Evolutionary conservation across 2,113 vertebrate genomes (phyloP).

Genomic region (Talpa occidentalis): DNA sequence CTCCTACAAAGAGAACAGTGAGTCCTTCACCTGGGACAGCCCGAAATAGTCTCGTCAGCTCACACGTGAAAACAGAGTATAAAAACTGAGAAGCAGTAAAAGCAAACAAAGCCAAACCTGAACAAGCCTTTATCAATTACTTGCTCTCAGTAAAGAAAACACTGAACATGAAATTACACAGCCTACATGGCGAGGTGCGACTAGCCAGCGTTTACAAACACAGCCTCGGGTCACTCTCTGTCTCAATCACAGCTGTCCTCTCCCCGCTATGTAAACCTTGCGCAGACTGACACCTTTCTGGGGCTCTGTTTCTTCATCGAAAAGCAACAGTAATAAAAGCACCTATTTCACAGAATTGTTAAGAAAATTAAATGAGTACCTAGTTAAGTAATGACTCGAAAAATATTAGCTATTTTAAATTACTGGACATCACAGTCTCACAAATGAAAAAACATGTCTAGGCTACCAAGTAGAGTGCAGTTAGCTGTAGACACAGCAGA

Average conservation of each 20-base stretch:
- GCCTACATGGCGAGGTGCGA: background rate
- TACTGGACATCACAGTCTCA: background rate
- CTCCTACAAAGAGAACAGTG: slow-evolving; percentile 80
- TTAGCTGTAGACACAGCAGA: background rate
- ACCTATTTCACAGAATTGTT: background rate
- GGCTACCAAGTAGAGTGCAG: background rate
- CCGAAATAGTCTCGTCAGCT: background rate
- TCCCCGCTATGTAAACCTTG: background rate
- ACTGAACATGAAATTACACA: background rate
- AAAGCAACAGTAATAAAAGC: background rate
- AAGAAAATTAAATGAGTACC: background rate
- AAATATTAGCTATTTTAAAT: background rate
- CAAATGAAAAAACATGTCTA: background rate
- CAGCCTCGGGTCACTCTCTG: background rate
- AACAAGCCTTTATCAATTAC: background rate
- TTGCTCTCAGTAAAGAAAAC: background rate
- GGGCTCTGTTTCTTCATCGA: background rate
- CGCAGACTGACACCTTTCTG: background rate
- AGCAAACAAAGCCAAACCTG: background rate
- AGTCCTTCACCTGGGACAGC: background rate
- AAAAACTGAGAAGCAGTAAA: background rate
- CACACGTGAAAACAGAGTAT: background rate
- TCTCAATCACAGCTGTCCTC: background rate
- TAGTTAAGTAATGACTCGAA: background rate
- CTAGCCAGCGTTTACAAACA: background rate